phyloP scores from a whole-genome alignment of 1,140 invertebrate genomes.

The Ptiloglossa arizonensis region DNA sequence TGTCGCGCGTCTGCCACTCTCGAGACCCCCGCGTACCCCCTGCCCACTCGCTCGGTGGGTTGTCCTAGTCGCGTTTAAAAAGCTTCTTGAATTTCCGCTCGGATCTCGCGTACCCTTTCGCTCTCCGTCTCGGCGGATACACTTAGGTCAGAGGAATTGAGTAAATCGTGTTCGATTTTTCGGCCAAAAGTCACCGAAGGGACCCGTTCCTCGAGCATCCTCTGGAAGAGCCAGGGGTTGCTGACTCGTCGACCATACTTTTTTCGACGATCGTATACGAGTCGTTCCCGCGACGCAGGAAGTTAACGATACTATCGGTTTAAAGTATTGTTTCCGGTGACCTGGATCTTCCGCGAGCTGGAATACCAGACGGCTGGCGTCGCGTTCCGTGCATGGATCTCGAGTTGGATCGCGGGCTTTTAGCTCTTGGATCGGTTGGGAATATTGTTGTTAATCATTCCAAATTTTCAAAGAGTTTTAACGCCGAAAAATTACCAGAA shows the following conservation, averaged over 20 bases:
- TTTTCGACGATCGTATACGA: neutral
- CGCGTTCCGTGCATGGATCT: neutral
- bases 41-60: neutral
- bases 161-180: constrained; percentile 6
- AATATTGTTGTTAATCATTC: neutral
- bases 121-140: too few relatives aligned
- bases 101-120: neutral
- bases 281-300: neutral
- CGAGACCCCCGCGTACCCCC: too few relatives aligned
- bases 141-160: constrained; percentile 5
- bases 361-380: neutral
- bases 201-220: neutral
- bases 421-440: neutral
- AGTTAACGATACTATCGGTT: constrained; percentile 42
- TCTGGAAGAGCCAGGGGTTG: neutral
- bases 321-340: constrained; percentile 47
- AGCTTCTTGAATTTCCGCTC: neutral
- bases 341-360: constrained; percentile 8
- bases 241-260: neutral
- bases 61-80: constrained; percentile 9
- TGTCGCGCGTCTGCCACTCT: constrained; percentile 17
- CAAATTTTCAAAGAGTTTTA: too few relatives aligned
- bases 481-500: too few relatives aligned
- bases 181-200: neutral
- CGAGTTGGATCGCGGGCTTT: neutral